Percentiles rank a stretch among this genome's conserved stretches.
phyloP scores from a whole-genome alignment of 1,140 invertebrate species.

The Drosophila kohkoa region DNA sequence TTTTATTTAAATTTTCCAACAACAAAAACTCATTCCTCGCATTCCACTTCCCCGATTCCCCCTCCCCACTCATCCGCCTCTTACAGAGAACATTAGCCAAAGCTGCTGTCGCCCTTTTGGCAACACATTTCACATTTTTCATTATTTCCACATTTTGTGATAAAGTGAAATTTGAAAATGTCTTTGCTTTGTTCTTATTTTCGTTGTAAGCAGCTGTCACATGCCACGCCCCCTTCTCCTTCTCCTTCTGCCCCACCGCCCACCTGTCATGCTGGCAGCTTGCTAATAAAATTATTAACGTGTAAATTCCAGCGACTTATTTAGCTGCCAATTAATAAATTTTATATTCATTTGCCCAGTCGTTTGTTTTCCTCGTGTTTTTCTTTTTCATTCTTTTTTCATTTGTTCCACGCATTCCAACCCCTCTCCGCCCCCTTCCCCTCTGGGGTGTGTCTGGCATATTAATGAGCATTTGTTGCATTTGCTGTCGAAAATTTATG shows the following conservation, averaged over 20 bases:
- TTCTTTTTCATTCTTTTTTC: slow-evolving; percentile 19
- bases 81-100: slow-evolving; percentile 37
- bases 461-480: slow-evolving; percentile 80
- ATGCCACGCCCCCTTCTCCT: slow-evolving; percentile 3
- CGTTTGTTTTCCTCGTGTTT: slow-evolving; percentile 31
- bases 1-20: slow-evolving; percentile 49
- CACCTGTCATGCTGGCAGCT: slow-evolving; percentile 22
- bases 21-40: background rate
- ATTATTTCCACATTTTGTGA: slow-evolving; percentile 65
- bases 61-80: background rate
- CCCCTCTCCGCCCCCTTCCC: slow-evolving; percentile 3
- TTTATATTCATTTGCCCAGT: slow-evolving; percentile 63
- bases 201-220: slow-evolving; percentile 35
- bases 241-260: background rate
- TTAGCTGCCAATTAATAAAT: slow-evolving; percentile 83
- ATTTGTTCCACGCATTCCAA: slow-evolving; percentile 35
- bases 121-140: slow-evolving; percentile 61
- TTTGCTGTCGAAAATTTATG: slow-evolving; percentile 68
- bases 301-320: slow-evolving; percentile 76
- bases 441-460: slow-evolving; percentile 70
- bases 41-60: background rate
- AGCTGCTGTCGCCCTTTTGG: slow-evolving; percentile 48
- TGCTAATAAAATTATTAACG: slow-evolving; percentile 80
- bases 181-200: slow-evolving; percentile 32
- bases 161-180: slow-evolving; percentile 65